Conservation (phyloP, 1,140 invertebrate species). For the Drosophila gunungcola region DNA sequence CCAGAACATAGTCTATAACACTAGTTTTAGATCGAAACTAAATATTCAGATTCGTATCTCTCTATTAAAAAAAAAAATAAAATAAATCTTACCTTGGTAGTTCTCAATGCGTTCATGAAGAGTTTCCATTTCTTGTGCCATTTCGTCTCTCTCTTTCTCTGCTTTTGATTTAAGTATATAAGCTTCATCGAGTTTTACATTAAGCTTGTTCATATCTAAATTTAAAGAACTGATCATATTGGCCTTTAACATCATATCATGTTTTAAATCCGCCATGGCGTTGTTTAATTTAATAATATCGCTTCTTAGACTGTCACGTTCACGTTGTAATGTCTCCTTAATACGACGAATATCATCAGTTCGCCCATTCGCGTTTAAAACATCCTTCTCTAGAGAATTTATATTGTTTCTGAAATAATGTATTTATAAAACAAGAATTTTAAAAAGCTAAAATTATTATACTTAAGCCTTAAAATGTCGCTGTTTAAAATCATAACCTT, state of each 20-base stretch:
- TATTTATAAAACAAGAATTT: too few relatives aligned
- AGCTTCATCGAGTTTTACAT: slow-evolving; percentile 64
- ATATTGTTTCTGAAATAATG: slow-evolving; percentile 42
- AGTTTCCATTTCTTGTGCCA: slow-evolving; percentile 70
- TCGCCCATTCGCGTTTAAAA: slow-evolving; percentile 55
- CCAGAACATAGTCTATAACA: too few relatives aligned
- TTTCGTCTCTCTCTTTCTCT: slow-evolving; percentile 69
- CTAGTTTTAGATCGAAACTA: too few relatives aligned
- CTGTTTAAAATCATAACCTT: slow-evolving; percentile 48
- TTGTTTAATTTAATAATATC: slow-evolving; percentile 69
- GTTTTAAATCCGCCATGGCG: slow-evolving; percentile 55
- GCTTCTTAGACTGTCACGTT: slow-evolving; percentile 62
- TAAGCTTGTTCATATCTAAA: slow-evolving; percentile 67
- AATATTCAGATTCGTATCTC: too few relatives aligned
- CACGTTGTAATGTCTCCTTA: slow-evolving; percentile 61
- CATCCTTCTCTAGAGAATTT: slow-evolving; percentile 65
- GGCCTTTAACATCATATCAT: slow-evolving; percentile 61
- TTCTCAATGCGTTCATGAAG: slow-evolving; percentile 64
- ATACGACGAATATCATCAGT: slow-evolving; percentile 58
- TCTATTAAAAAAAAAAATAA: too few relatives aligned
- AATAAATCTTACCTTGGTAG: slow-evolving; percentile 67
- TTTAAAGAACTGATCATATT: slow-evolving; percentile 63
- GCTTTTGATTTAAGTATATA: slow-evolving; percentile 60
- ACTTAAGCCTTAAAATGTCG: slow-evolving; percentile 49
- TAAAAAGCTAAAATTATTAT: too few relatives aligned